Evolutionary conservation across 2,888 invertebrate genomes (phyloP).

Genomic region (Callyntrura guangdongensis): DNA sequence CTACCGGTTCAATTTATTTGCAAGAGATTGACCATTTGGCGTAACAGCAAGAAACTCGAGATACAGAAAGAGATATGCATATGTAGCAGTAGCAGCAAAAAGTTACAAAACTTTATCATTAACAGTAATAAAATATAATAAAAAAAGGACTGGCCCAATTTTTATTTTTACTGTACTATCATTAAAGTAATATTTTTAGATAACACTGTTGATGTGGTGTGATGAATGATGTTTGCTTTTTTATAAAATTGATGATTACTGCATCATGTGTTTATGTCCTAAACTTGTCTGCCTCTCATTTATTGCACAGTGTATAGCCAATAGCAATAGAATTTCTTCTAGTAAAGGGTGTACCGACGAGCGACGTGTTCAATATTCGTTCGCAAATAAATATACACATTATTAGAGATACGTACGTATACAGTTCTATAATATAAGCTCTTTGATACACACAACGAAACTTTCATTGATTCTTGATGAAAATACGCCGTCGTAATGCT

Average conservation of each 20-base stretch:
- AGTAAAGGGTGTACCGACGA: neutral
- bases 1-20: constrained; percentile 10
- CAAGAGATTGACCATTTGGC: constrained; percentile 1
- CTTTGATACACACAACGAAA: too few species aligned
- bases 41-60: neutral
- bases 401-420: too few species aligned
- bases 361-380: too few species aligned
- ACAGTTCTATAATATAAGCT: too few species aligned
- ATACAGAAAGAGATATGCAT: neutral
- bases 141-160: constrained; percentile 1
- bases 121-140: neutral
- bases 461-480: constrained; percentile 6
- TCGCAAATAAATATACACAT: too few species aligned
- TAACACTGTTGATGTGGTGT: neutral
- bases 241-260: constrained; percentile 7
- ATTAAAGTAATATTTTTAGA: too few species aligned
- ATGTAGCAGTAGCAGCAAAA: neutral
- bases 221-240: constrained; percentile 35
- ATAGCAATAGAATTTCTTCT: neutral
- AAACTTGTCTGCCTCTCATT: neutral
- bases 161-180: neutral
- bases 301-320: too few species aligned
- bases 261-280: too few species aligned
- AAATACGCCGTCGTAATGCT: neutral
- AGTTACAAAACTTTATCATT: neutral